Evolutionary conservation across 2,113 vertebrate genomes (phyloP).

Genomic region (Tapirus terrestris): DNA sequence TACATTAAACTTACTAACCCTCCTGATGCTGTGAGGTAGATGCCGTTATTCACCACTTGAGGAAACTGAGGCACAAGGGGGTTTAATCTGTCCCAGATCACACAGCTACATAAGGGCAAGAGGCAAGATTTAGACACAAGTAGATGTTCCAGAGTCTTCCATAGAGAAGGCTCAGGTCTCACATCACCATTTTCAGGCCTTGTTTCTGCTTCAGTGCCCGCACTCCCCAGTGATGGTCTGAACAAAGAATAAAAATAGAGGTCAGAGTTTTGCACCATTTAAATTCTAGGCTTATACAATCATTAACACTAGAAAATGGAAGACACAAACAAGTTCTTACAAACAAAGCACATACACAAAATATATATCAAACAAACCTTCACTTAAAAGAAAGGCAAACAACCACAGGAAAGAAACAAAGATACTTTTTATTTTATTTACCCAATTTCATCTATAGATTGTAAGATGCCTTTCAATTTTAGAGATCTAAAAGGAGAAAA

Average conservation of each 20-base stretch:
- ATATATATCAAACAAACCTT: slow-evolving; percentile 4
- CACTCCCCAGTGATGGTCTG: background rate
- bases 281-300: background rate
- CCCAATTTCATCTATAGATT: slow-evolving; percentile 14
- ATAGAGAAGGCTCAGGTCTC: background rate
- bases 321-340: slow-evolving; percentile 18
- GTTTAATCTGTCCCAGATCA: background rate
- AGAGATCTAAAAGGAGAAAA: background rate
- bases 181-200: background rate
- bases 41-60: background rate
- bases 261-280: background rate
- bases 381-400: slow-evolving; percentile 39
- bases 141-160: background rate
- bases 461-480: background rate
- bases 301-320: slow-evolving; percentile 16
- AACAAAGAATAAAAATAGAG: background rate
- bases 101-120: background rate
- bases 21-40: background rate
- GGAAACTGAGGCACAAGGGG: background rate
- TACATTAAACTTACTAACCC: background rate
- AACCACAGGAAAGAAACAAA: background rate
- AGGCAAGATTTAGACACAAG: background rate
- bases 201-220: background rate
- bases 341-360: background rate
- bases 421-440: background rate